Evolutionary conservation across 2,797 vertebrate genomes (phyloP).

Genomic region (Rachycentron canadum): DNA sequence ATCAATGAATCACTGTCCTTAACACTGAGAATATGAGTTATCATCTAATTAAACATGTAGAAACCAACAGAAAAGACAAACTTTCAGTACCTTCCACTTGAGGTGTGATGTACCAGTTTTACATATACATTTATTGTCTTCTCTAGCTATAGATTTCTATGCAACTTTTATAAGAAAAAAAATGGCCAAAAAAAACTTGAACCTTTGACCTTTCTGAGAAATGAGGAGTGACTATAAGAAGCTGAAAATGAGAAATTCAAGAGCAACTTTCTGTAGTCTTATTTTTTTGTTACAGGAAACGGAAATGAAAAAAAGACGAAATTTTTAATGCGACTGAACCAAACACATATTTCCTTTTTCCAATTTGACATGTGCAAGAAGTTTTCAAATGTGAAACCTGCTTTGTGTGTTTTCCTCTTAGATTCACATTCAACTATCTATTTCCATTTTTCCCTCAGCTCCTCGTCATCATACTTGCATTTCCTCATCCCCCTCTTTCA

Average conservation of each 20-base stretch:
- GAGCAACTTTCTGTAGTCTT: neutral
- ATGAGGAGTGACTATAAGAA: neutral
- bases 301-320: neutral
- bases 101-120: neutral
- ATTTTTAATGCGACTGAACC: slow-evolving; percentile 10
- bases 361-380: no score
- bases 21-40: slow-evolving; percentile 6
- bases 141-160: neutral
- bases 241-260: neutral
- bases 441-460: neutral
- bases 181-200: neutral
- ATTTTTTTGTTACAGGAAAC: neutral
- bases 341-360: neutral
- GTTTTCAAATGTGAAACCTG: neutral
- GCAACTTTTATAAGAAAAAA: neutral
- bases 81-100: neutral
- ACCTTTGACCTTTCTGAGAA: neutral
- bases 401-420: neutral
- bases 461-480: neutral
- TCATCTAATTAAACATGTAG: slow-evolving; percentile 1
- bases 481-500: neutral
- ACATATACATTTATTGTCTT: neutral
- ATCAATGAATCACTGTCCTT: slow-evolving; percentile 5
- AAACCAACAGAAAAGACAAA: neutral
- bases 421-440: neutral